Percentiles rank a stretch among this genome's conserved stretches.
Conservation (phyloP, 30 jellyfish, hydroid and myxozoan genomes). For the Cassiopea andromeda region DNA sequence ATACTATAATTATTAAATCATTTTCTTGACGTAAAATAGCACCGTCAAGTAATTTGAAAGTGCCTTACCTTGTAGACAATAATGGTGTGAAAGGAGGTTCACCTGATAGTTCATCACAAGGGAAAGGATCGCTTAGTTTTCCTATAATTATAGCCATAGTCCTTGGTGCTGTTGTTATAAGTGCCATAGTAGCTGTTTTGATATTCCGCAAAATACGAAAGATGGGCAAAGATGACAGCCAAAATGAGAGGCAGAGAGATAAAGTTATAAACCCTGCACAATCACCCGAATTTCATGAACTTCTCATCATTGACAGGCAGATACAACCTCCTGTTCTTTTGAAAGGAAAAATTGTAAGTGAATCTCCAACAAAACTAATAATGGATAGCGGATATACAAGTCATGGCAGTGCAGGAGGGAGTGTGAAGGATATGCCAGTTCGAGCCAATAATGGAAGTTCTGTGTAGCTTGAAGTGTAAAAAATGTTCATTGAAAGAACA, state of each 20-base stretch:
- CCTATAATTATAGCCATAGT: constrained; percentile 76
- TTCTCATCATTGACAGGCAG: constrained; percentile 36
- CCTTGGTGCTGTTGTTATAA: constrained; percentile 69
- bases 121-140: constrained; percentile 64
- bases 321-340: constrained; percentile 19
- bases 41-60: no score
- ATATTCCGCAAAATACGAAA: constrained; percentile 48
- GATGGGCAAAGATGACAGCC: constrained; percentile 58
- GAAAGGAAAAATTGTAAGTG: constrained; percentile 16
- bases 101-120: constrained; percentile 8
- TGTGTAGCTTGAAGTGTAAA: not conserved
- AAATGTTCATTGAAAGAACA: no score
- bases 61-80: not conserved
- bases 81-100: not conserved
- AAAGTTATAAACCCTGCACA: constrained; percentile 13
- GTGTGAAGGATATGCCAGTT: constrained; percentile 48
- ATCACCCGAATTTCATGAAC: constrained; percentile 57
- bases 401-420: constrained; percentile 78
- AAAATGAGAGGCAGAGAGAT: constrained; percentile 8
- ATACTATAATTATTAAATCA: no score
- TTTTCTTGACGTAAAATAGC: no score
- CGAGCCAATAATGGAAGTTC: constrained; percentile 32
- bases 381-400: constrained; percentile 75
- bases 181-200: constrained; percentile 54
- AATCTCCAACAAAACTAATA: constrained; percentile 33